phyloP scores from a whole-genome alignment of 2,888 invertebrate genomes.

The Ferdinandea cuprea region DNA sequence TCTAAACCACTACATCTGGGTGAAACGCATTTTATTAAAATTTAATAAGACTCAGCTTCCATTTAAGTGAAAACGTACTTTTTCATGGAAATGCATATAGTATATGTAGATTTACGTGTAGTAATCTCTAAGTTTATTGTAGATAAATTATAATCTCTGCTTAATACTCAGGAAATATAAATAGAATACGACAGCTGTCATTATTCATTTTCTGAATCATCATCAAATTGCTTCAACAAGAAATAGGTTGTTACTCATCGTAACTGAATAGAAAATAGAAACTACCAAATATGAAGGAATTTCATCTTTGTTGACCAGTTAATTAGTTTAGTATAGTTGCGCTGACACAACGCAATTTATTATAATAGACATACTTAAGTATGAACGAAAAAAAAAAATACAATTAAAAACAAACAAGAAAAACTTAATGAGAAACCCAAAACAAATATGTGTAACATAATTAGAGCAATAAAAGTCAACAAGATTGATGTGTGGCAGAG shows the following conservation, averaged over 20 bases:
- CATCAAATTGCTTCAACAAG: background rate
- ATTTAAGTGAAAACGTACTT: too few relatives aligned
- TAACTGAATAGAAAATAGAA: background rate
- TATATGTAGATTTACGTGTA: too few relatives aligned
- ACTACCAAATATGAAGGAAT: background rate
- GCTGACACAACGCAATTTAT: conserved; percentile 20
- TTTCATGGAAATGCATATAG: too few relatives aligned
- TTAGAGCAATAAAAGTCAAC: conserved; percentile 52
- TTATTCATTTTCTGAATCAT: too few relatives aligned
- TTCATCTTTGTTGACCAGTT: conserved; percentile 15
- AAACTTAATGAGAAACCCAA: conserved; percentile 45
- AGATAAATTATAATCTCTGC: too few relatives aligned
- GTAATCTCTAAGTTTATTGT: too few relatives aligned
- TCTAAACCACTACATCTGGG: too few relatives aligned
- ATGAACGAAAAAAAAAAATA: conserved; percentile 14
- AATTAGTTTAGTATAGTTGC: conserved; percentile 29
- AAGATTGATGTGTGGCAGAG: conserved; percentile 39
- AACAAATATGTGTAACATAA: conserved; percentile 55
- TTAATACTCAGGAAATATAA: too few relatives aligned
- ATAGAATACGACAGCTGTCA: too few relatives aligned
- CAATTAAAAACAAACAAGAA: conserved; percentile 50
- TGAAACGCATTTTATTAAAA: too few relatives aligned
- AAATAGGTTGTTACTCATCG: background rate
- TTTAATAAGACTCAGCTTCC: too few relatives aligned
- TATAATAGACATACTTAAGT: too few relatives aligned